phyloP scores from a whole-genome alignment of 1,140 invertebrate species.

The Radopholus similis region DNA sequence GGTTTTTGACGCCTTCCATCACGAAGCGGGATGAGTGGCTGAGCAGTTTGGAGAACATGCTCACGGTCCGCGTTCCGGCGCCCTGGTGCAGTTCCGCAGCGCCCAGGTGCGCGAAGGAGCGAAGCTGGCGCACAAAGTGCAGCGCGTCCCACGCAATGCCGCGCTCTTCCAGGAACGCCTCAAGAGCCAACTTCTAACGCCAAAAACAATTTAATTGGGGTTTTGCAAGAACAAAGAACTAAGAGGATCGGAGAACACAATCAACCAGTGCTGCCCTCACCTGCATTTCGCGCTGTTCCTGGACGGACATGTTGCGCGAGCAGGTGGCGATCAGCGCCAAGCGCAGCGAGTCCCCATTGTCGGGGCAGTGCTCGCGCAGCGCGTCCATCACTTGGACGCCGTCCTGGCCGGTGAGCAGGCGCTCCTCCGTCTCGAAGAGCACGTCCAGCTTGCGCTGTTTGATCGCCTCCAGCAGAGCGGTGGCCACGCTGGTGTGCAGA shows the following conservation, averaged over 20 bases:
- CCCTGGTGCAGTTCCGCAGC: conserved; percentile 68
- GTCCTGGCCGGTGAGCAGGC: conserved; percentile 74
- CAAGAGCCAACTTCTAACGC: too few relatives aligned
- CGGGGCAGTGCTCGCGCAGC: conserved; percentile 20
- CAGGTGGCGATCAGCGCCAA: conserved; percentile 87
- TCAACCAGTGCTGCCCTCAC: too few relatives aligned
- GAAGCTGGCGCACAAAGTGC: conserved; percentile 50
- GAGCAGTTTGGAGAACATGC: conserved; percentile 96
- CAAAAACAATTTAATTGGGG: too few relatives aligned
- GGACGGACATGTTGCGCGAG: conserved; percentile 70
- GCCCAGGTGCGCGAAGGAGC: conserved; percentile 75
- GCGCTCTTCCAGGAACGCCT: conserved; percentile 32
- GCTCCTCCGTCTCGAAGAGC: conserved; percentile 95
- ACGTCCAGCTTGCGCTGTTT: conserved; percentile 77
- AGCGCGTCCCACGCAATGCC: conserved; percentile 42
- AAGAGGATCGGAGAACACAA: too few relatives aligned
- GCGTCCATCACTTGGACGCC: conserved; percentile 24
- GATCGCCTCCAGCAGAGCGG: conserved; percentile 62
- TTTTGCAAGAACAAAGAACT: too few relatives aligned
- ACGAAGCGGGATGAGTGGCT: conserved; percentile 94
- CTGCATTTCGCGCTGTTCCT: conserved; percentile 38
- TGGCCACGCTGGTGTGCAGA: conserved; percentile 96
- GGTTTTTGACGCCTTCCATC: conserved; percentile 98
- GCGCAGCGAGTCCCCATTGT: conserved; percentile 84
- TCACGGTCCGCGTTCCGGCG: conserved; percentile 90